Base-by-base conservation (phyloP, 1,140 invertebrate species). In the Drosophila leontia region DNA sequence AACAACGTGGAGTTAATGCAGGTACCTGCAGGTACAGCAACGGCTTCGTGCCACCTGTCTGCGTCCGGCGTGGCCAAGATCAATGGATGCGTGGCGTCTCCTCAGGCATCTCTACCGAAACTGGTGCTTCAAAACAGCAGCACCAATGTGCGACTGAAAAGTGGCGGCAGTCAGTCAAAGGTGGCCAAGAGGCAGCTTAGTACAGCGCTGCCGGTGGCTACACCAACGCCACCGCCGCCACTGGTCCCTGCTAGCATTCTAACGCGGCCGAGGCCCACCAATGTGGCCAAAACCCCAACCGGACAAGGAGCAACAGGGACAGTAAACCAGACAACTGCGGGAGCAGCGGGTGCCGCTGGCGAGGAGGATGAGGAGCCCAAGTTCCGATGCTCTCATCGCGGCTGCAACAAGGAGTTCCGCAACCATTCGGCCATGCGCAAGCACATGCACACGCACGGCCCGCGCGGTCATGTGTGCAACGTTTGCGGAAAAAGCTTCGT, bases 401-500 rank as follows among this genome's bases (percentile, higher is more conserved):
- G 97, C 55, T 97, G 96, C 90, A 97, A 96, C 59, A 99, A 99
- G 94, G 98, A 99, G 97, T 99, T 99, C 93, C 94, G 98, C 41
- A 98, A 99, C 93, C 99, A 99, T 93, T 98, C 98, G 12, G 98
- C 98, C 3, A 99, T 99, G 98, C 94, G 98, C 63, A 99, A 99
- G 93, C 98, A 99, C 93, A 94, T 99, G 63, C 98, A 99, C 91
- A 99, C 98, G 39, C 98, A 99, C 93, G 98, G 98, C 0, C 98
- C 98, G 0, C 93, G 98, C 32, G 98, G 99, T 0, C 98, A 99
- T 93, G 98, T 99, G 0, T 99, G 98, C 94, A 98, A 98, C 0
- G 98, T 99, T 90, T 99, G 98, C 94, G 98, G 98, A 71, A 99
- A 99, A 93, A 98, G 98, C 7, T 99, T 99, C 93, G 98, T 99